Base-by-base conservation (phyloP, 2,113 vertebrate genomes). In the Pangasianodon hypophthalmus region DNA sequence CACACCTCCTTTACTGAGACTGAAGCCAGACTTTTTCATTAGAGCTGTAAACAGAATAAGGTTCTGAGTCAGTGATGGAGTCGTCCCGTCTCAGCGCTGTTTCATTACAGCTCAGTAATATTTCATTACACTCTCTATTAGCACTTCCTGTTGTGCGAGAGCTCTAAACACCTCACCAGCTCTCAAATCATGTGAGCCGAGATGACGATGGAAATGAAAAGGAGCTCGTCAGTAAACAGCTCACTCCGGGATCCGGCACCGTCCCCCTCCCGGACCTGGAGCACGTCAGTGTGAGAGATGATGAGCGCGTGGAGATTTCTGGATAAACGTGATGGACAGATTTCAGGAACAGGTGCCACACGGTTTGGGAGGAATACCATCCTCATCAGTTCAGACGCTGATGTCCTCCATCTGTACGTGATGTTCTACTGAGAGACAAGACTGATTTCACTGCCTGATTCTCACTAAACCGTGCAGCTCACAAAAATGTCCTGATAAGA, bases 71-170 rank as follows among this genome's bases (percentile, higher is more conserved):
- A 75, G 71, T 44, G 1, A 6, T 7, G 69, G 69, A 73, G 6
- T 5, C 41, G 32, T 37, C n/a, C 18, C 16, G 69, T 75, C 71
- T 58, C 44, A 11, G 56, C 3, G 86, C 54, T 16, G 29, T 14
- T 79, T 80, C 16, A 87, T 87, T 79, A 87, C 56, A 60, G 86
- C 73, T 52, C 46, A 80, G 44, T 60, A 32, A 46, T 44, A 79
- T 87, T 50, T 46, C 71, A 87, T 62, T 62, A 32, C 73, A 48
- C 54, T 32, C 58, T 41, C 9, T 18, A 64, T 80, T 62, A n/a
- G 29, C 87, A 64, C 29, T 80, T 48, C 56, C 54, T 46, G 83
- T 46, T 3, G 41, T 41, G 82, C 0, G 54, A 44, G 56, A 26
- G 56, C 83, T 64, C 29, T 2, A 6, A 71, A 71, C n/a, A 37